A percentile compares a stretch with the other conserved stretches of the same genome.
Evolutionary conservation across 1,140 invertebrate genomes (phyloP).

Genomic region (Orchesella cincta): DNA sequence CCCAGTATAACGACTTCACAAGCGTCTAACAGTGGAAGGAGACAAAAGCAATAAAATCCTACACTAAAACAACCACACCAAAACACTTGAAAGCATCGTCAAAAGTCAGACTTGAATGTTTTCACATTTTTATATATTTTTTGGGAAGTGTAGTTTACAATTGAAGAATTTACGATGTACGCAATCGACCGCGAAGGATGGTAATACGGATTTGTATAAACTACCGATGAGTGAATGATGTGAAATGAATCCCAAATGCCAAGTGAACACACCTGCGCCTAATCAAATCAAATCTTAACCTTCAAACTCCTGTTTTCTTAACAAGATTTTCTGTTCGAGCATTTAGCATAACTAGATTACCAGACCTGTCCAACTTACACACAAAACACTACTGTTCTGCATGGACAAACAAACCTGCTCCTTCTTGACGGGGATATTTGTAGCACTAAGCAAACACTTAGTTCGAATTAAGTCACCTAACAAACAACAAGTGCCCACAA

Average conservation of each 20-base stretch:
- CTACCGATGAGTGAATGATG: background rate
- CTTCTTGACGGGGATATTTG: background rate
- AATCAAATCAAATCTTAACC: background rate
- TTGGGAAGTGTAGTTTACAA: background rate
- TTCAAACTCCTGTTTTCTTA: background rate
- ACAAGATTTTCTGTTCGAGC: background rate
- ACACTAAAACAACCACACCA: background rate
- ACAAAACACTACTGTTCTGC: background rate
- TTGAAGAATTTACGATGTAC: background rate
- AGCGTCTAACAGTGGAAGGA: no score
- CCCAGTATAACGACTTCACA: no score
- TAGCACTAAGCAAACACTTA: background rate
- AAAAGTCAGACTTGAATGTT: no score
- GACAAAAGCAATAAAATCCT: background rate
- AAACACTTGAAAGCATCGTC: no score
- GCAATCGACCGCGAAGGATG: no score
- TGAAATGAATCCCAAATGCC: background rate
- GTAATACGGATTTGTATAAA: no score
- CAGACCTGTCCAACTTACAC: no score
- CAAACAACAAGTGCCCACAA: background rate
- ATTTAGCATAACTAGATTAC: background rate
- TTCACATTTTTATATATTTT: background rate
- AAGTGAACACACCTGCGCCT: slow-evolving; percentile 18
- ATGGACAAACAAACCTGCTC: background rate
- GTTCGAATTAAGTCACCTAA: background rate